Evolutionary conservation across 1,140 invertebrate genomes (phyloP).

Genomic region (Caenorhabditis briggsae): DNA sequence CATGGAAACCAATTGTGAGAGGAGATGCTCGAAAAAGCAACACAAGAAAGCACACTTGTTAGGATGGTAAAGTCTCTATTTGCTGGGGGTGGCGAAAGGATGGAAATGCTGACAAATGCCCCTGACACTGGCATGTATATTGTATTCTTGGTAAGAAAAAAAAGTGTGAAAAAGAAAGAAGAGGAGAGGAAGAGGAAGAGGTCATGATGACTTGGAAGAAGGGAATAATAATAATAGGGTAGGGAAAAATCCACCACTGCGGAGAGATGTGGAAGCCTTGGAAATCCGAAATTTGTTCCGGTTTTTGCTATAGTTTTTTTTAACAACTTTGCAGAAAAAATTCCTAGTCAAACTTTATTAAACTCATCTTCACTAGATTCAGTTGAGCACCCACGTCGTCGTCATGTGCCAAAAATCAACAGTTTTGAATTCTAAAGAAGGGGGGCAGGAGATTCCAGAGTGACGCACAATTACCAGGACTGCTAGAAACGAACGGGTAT

Average conservation of each 20-base stretch:
- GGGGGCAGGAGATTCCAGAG: too few relatives aligned
- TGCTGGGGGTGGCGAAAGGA: not conserved
- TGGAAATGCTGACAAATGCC: constrained; percentile 44
- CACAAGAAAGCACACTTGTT: not conserved
- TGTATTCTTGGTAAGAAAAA: not conserved
- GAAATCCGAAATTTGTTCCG: too few relatives aligned
- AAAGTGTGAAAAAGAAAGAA: not conserved
- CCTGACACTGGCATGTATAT: constrained; percentile 45
- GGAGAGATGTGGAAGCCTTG: too few relatives aligned
- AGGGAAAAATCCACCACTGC: too few relatives aligned
- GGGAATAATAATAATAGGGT: not conserved
- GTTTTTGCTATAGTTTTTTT: too few relatives aligned
- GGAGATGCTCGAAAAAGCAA: not conserved
- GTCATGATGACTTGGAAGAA: constrained; percentile 1
- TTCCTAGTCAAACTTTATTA: too few relatives aligned
- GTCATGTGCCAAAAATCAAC: constrained; percentile 64
- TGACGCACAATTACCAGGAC: too few relatives aligned
- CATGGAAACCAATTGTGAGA: not conserved
- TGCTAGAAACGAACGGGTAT: too few relatives aligned
- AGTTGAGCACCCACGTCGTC: not conserved
- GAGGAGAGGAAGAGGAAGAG: not conserved
- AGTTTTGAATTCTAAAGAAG: not conserved
- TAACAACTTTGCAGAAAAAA: too few relatives aligned
- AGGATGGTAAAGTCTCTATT: not conserved
- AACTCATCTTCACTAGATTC: too few relatives aligned